Evolutionary conservation across 2,888 invertebrate species (phyloP).

Genomic region (Hipparchia sbordonii): DNA sequence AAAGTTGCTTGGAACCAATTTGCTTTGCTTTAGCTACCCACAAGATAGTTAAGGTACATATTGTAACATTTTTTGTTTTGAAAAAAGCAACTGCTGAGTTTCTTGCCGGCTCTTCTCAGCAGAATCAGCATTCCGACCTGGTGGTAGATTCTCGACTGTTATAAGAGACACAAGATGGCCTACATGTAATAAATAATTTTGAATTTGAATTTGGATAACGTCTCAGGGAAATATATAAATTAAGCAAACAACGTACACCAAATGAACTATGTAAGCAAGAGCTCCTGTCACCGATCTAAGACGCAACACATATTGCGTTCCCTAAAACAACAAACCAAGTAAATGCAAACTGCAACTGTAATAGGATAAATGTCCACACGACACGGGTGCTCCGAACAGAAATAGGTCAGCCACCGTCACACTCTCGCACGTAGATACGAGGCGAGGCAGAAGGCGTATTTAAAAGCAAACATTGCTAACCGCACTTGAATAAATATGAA

Average conservation of each 20-base stretch:
- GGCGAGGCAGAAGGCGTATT: conserved; percentile 62
- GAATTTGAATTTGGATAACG: no score
- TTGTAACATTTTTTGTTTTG: no score
- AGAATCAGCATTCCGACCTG: no score
- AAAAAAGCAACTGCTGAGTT: no score
- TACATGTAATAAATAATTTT: no score
- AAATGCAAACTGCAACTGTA: conserved; percentile 33
- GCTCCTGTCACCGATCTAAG: conserved; percentile 11
- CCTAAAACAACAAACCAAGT: conserved; percentile 32
- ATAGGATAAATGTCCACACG: conserved; percentile 39
- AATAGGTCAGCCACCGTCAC: conserved; percentile 51
- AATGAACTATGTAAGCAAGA: not conserved
- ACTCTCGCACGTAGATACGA: conserved; percentile 69
- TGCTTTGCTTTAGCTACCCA: no score
- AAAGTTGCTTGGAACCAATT: no score
- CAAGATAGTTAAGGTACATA: no score
- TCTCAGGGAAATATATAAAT: not conserved
- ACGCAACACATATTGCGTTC: conserved; percentile 21
- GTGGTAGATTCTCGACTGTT: no score
- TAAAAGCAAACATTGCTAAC: conserved; percentile 68
- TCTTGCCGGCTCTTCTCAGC: no score
- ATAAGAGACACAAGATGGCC: no score
- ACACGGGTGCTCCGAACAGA: conserved; percentile 41
- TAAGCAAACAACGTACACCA: not conserved
- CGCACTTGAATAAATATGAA: conserved; percentile 34